phyloP scores from a whole-genome alignment of 2,113 vertebrate species.

The Crotalus horridus region DNA sequence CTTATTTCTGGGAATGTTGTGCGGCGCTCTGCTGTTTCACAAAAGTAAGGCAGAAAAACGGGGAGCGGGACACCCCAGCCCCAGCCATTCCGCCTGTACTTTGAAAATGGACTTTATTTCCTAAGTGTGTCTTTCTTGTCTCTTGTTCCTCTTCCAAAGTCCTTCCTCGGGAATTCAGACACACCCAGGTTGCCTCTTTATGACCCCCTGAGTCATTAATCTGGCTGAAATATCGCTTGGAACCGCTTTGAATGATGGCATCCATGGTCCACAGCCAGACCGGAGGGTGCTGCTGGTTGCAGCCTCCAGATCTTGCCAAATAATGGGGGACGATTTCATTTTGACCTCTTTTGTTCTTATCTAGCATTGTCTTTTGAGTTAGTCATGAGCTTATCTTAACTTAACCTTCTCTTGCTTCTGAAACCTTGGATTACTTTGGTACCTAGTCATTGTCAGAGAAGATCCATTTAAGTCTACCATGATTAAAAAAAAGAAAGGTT shows the following conservation, averaged over 20 bases:
- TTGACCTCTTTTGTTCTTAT: not conserved
- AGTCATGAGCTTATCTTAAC: not conserved
- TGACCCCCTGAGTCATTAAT: not conserved
- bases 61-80: too few relatives aligned
- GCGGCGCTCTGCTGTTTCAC: not conserved
- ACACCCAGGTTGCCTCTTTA: not conserved
- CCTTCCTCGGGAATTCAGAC: not conserved
- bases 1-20: not conserved
- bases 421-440: not conserved
- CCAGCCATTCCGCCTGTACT: not conserved
- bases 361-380: not conserved
- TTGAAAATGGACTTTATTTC: not conserved
- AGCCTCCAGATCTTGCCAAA: not conserved
- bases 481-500: not conserved
- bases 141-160: not conserved
- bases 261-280: not conserved
- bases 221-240: not conserved
- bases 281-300: not conserved
- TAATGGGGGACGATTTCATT: not conserved
- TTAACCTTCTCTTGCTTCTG: not conserved
- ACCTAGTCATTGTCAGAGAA: not conserved
- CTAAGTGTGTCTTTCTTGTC: not conserved
- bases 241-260: not conserved
- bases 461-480: not conserved
- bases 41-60: not conserved